Evolutionary conservation across 2,888 invertebrate species (phyloP).

Genomic region (Amphipyra tragopoginis): DNA sequence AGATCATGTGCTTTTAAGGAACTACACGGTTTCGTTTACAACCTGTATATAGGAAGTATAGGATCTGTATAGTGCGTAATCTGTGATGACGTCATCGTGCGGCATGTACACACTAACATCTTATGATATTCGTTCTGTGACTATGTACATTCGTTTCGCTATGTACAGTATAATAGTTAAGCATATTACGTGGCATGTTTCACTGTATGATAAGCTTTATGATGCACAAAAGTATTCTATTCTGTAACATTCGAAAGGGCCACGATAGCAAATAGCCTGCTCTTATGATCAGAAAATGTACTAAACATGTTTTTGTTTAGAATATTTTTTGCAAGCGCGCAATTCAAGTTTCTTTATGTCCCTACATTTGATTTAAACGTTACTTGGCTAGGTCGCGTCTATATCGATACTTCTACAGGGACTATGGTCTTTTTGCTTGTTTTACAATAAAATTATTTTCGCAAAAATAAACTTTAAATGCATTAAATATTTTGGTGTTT

Average conservation of each 20-base stretch:
- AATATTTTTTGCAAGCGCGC: slow-evolving; percentile 14
- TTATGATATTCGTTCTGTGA: slow-evolving; percentile 67
- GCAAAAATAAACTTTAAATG: slow-evolving; percentile 61
- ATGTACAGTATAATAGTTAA: slow-evolving; percentile 77
- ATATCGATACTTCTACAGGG: neutral
- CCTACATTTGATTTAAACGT: slow-evolving; percentile 1
- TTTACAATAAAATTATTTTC: slow-evolving; percentile 53
- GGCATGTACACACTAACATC: slow-evolving; percentile 46
- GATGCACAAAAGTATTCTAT: slow-evolving; percentile 77
- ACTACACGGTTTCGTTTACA: too few relatives aligned
- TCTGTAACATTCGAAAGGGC: slow-evolving; percentile 47
- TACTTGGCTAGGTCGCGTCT: neutral
- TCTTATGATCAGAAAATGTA: slow-evolving; percentile 7
- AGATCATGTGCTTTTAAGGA: too few relatives aligned
- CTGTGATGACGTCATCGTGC: slow-evolving; percentile 28
- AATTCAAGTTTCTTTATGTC: slow-evolving; percentile 13
- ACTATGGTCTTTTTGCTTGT: slow-evolving; percentile 24
- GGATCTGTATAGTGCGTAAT: slow-evolving; percentile 1
- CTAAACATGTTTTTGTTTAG: neutral
- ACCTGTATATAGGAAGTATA: neutral
- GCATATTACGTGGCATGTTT: slow-evolving; percentile 79
- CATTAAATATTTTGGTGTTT: slow-evolving; percentile 69
- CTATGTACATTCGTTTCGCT: slow-evolving; percentile 75
- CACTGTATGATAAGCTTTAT: slow-evolving; percentile 77
- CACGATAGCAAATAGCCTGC: slow-evolving; percentile 15